These are phyloP conservation scores for Cataglyphis hispanica DNA, from an alignment of 1,140 invertebrate species.

Conservation along the genomic window DNA sequence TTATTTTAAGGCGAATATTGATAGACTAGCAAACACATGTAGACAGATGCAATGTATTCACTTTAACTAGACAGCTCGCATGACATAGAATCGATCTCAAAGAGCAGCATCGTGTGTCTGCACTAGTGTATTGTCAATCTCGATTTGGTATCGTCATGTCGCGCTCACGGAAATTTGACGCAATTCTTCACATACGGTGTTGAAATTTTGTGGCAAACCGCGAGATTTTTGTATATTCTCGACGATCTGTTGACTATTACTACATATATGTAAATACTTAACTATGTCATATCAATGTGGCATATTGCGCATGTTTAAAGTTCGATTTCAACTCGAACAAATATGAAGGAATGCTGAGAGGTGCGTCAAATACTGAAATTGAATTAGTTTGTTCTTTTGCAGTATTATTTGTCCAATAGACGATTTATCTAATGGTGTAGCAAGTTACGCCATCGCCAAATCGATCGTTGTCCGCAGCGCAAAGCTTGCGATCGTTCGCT, in stretches of 20 bases:
- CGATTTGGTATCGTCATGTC: conserved; percentile 32
- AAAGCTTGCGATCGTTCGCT: conserved; percentile 27
- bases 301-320: neutral
- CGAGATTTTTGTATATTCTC: neutral
- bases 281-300: neutral
- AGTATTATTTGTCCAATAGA: conserved; percentile 40
- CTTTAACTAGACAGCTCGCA: conserved; percentile 38
- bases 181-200: conserved; percentile 4
- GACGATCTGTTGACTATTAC: neutral
- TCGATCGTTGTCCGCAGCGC: conserved; percentile 28
- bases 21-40: neutral
- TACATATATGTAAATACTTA: conserved; percentile 19
- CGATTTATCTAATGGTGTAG: conserved; percentile 62
- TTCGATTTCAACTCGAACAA: conserved; percentile 33
- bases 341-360: conserved; percentile 34
- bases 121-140: conserved; percentile 23
- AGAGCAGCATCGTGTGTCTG: conserved; percentile 11
- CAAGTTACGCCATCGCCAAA: conserved; percentile 16
- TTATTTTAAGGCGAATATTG: conserved; percentile 40
- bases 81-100: conserved; percentile 26
- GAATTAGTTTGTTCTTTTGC: conserved; percentile 67
- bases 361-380: conserved; percentile 15
- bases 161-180: conserved; percentile 16
- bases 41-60: conserved; percentile 16
- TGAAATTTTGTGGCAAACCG: conserved; percentile 19